Base-by-base conservation (phyloP, 2,113 vertebrate genomes). In the Delphinapterus leucas region DNA sequence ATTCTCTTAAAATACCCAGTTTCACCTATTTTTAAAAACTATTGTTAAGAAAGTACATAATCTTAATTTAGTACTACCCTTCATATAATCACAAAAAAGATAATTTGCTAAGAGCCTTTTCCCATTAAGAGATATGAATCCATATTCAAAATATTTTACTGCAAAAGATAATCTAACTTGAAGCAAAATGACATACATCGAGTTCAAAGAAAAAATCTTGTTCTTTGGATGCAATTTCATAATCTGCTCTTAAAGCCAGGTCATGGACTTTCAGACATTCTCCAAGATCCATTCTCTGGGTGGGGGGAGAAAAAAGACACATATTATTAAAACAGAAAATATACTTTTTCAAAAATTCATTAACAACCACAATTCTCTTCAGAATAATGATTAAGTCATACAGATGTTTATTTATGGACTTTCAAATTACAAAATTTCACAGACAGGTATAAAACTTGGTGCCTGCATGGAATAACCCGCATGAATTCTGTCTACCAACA, bases 171-270 rank as follows among this genome's bases (percentile, higher is more conserved):
- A 89, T 47, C 44, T 26, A 95, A 74, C 3, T 71, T 71, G 91
- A 92, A 93, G 73, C 31, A 94, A 81, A 98, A 94, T 96, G 86
- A 99, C 99, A 98, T 99, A 99, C 99, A 98, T 99, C 99, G 98
- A 99, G 99, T 96, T 99, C 99, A 97, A 99, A 99, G 98, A 99
- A 99, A 98, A 99, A 99, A 97, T 99, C 99, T 97, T 99, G 99
- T 97, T 99, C 99, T 98, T 99, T 99, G 80, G 99, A 99, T 88
- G 99, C 99, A 90, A 99, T 99, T 99, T 99, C 99, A 95, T 99
- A 99, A 98, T 99, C 99, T 76, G 99, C 99, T 98, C 99, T 99
- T 95, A 99, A 98, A 21, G 99, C 99, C 98, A 99, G 98, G 98
- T 99, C 99, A 85, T 99, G 99, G 79, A 99, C 99, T 98, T 99